Base-by-base conservation (phyloP, 1,140 invertebrate genomes). In the Platorchestia sp. region DNA sequence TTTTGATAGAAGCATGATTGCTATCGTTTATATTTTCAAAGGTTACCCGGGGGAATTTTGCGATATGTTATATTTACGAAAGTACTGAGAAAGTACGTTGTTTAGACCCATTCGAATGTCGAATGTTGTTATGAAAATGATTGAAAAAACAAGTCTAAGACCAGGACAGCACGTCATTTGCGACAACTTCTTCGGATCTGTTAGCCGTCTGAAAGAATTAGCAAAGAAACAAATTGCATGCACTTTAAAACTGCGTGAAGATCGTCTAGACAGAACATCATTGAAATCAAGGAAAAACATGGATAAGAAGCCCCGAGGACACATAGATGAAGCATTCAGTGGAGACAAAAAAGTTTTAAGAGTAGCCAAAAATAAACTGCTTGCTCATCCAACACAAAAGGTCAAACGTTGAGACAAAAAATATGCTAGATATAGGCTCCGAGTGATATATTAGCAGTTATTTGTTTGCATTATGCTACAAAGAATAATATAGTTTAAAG, bases 281-380 rank as follows among this genome's bases (percentile, higher is more conserved):
- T 10, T 95, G 16, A 89, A 86, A 95, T 3, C 27, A 6, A 95
- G 86, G 86, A 95, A 86, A 89, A 22, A 0, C 40, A 45, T 87
- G 95, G 93, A 95, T n/a, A 96, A 96, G 43, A 95, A 95, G 95
- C 89, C 95, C 19, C 59, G 95, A 51, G 95, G 95, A n/a, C 90
- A 95, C 75, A 96, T 44, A 42, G 95, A 96, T 27, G 95, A 96
- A 47, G 86, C 95, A 87, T 96, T 96, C 53, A 96, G 51, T 95
- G 95, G 95, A 19, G 53, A 95, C 90, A 96, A 96, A 42, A 95
- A 95, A 51, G 95, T 95, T 44, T 93, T 95, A 95, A 86, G 95
- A 43, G 44, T 93, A 45, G 89, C 86, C 22, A 95, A 93, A 59
- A 95, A 95, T 44, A 95, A 95, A 95, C 41, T 95, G 3, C 41